These are phyloP conservation scores for Tetanocera ferruginea DNA, from an alignment of 2,888 invertebrate species.

Conservation along the genomic window DNA sequence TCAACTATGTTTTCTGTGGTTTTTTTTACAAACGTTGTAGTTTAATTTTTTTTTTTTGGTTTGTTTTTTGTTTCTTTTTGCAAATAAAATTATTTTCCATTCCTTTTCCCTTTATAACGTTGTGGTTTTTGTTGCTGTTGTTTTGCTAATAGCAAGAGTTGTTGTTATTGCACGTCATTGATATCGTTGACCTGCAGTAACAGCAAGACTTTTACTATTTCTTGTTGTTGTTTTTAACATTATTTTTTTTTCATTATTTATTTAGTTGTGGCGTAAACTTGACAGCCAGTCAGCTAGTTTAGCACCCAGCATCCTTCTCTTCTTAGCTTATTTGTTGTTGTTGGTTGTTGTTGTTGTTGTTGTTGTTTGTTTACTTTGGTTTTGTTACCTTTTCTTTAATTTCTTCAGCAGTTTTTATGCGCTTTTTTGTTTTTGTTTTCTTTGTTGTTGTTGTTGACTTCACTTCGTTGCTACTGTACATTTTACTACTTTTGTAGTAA, in stretches of 20 bases:
- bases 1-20: background rate
- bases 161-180: constrained; percentile 15
- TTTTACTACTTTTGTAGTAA: no score
- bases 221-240: background rate
- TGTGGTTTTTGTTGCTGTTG: background rate
- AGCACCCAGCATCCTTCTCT: constrained; percentile 17
- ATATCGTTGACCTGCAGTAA: constrained; percentile 31
- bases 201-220: constrained; percentile 29
- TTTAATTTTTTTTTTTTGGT: background rate
- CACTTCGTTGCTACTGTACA: background rate
- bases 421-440: constrained; percentile 9
- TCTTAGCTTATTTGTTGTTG: background rate
- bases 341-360: constrained; percentile 6
- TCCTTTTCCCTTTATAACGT: background rate
- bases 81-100: background rate
- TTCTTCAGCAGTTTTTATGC: background rate
- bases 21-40: background rate
- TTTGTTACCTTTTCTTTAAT: constrained; percentile 2
- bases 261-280: constrained; percentile 13
- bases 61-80: background rate
- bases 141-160: background rate
- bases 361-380: background rate
- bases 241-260: background rate
- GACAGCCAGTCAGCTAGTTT: constrained; percentile 3
- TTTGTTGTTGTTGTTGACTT: background rate